A percentile compares a stretch with the other conserved stretches of the same genome.
phyloP scores from a whole-genome alignment of 2,888 invertebrate species.

The Sipha maydis region DNA sequence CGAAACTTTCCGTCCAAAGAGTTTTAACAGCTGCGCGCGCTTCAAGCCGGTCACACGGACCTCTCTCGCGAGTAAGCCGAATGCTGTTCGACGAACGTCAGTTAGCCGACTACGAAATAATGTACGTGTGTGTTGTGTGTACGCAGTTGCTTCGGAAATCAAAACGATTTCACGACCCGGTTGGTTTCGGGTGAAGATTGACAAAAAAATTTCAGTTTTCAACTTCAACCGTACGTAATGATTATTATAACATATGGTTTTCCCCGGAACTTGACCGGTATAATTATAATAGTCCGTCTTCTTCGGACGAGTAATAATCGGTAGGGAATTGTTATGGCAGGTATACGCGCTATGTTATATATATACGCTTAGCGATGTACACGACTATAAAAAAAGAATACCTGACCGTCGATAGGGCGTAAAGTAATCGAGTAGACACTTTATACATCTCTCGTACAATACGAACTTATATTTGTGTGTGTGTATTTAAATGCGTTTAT shows the following conservation, averaged over 20 bases:
- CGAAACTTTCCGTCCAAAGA: conserved; percentile 42
- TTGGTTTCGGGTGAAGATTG: no score
- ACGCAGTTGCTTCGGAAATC: neutral
- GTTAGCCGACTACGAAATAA: neutral
- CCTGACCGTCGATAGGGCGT: conserved; percentile 30
- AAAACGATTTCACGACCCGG: neutral
- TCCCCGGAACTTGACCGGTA: no score
- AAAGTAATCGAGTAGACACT: conserved; percentile 43
- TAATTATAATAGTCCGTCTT: no score
- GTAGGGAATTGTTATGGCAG: neutral
- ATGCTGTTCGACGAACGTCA: neutral
- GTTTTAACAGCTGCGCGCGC: conserved; percentile 41
- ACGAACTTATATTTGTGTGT: neutral
- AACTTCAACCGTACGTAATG: no score
- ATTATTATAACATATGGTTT: no score
- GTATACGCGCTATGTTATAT: neutral
- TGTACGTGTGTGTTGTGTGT: no score
- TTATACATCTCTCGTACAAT: neutral
- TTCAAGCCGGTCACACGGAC: conserved; percentile 26
- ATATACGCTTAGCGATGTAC: neutral
- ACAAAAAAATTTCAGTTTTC: neutral
- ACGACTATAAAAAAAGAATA: neutral
- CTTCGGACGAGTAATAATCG: no score
- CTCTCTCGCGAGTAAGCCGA: neutral
- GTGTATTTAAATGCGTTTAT: conserved; percentile 45